phyloP scores from a whole-genome alignment of 2,797 vertebrate genomes.

The Sardinella longiceps region DNA sequence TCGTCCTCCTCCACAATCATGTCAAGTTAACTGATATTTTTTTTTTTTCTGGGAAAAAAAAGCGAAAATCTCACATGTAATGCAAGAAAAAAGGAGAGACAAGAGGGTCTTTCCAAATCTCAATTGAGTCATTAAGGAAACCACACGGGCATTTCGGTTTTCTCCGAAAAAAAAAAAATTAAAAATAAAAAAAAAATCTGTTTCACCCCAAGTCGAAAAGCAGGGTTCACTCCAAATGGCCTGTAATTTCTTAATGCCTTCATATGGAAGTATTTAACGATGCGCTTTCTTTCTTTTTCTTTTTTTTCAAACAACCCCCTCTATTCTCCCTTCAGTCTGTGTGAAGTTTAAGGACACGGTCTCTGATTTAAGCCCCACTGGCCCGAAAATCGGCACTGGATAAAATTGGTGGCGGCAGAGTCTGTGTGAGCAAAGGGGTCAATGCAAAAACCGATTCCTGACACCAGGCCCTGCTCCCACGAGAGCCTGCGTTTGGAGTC shows the following conservation, averaged over 20 bases:
- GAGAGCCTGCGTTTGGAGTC: conserved; percentile 68
- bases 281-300: conserved; percentile 54
- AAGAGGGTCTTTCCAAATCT: conserved; percentile 69
- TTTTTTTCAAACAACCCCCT: conserved; percentile 39
- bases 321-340: conserved; percentile 57
- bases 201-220: conserved; percentile 63
- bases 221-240: conserved; percentile 63
- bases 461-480: conserved; percentile 59
- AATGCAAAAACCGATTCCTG: conserved; percentile 71
- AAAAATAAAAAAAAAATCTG: conserved; percentile 57
- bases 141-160: conserved; percentile 72
- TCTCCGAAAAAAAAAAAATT: conserved; percentile 49
- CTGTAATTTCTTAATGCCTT: conserved; percentile 65
- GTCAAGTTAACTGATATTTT: conserved; percentile 29
- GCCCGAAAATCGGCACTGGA: conserved; percentile 66
- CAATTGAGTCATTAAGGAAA: conserved; percentile 73
- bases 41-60: not conserved
- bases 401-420: conserved; percentile 64
- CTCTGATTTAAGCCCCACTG: conserved; percentile 27
- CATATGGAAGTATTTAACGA: conserved; percentile 76
- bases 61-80: conserved; percentile 55
- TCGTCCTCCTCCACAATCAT: conserved; percentile 18
- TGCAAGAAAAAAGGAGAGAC: conserved; percentile 45
- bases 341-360: conserved; percentile 35
- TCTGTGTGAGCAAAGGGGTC: conserved; percentile 62